These are phyloP conservation scores for Nipponia nippon DNA, from an alignment of 2,113 vertebrate species.

Conservation along the genomic window DNA sequence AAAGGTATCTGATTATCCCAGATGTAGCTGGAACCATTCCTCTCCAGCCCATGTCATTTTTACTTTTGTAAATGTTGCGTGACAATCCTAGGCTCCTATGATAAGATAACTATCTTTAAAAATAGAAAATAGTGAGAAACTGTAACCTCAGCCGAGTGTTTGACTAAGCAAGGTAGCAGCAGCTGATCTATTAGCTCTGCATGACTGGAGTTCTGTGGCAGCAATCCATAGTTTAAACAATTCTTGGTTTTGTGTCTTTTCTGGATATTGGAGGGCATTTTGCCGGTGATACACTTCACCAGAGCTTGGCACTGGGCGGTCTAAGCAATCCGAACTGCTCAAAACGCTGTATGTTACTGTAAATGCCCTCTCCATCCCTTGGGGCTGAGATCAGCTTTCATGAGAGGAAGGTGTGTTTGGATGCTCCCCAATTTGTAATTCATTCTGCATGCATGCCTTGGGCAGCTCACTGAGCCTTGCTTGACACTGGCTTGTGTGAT, in stretches of 20 bases:
- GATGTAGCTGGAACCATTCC: slow-evolving; percentile 43
- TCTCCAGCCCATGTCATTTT: slow-evolving; percentile 15
- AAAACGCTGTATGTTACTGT: not conserved
- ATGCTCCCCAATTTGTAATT: not conserved
- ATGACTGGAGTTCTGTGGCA: slow-evolving; percentile 50
- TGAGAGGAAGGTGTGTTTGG: slow-evolving; percentile 19
- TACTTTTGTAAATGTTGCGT: slow-evolving; percentile 73
- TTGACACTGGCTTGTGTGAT: not conserved
- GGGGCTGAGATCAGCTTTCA: not conserved
- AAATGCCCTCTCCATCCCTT: not conserved
- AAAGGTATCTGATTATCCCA: slow-evolving; percentile 25
- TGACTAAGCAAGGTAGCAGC: slow-evolving; percentile 14
- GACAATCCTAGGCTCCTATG: slow-evolving; percentile 37
- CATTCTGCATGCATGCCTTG: not conserved
- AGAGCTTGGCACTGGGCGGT: not conserved
- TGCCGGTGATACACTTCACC: not conserved
- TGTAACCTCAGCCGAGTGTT: slow-evolving; percentile 56
- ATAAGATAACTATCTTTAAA: not conserved
- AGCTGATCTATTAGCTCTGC: slow-evolving; percentile 68
- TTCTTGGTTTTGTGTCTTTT: not conserved
- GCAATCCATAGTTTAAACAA: slow-evolving; percentile 3
- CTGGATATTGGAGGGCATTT: not conserved
- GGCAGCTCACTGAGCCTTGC: not conserved
- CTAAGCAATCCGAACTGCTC: not conserved
- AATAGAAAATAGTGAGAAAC: not conserved